Evolutionary conservation across 2,888 invertebrate genomes (phyloP), one percentile per base, ranked within the genome.

Genomic region (Epistrophella euchroma): DNA sequence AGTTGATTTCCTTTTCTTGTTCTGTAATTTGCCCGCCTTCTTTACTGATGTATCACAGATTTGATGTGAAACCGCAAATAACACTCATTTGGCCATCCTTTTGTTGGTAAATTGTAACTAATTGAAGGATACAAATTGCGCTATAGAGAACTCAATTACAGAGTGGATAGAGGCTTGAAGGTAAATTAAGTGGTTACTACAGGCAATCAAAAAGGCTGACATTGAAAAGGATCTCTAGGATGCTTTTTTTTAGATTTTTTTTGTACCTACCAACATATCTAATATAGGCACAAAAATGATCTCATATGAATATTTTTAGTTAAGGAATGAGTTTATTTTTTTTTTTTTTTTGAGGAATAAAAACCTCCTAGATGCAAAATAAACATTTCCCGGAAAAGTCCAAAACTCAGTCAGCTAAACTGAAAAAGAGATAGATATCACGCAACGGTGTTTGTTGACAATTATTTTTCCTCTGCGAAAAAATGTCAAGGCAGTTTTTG

Each of bases 1-100:
- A 40, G 64, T 76, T 75, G 76, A 76, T 82, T 84, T 83, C 78
- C 70, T 78, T 78, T 83, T 83, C 83, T 83, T 74, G 78, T 83
- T 78, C 60, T 47, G 28, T 75, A 74, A 79, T 84, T 84, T 79
- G 40, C 19, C 40, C 58, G 25, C 45, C 43, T 60, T 7, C 74
- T 28, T 28, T 0, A 52, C 4, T 35, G 25, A 4, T 25, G 32
- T 10, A 50, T 73, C 68, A 72, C 28, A 32, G 60, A 55, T 62
- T 70, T 62, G 83, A 74, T 50, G 77, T 71, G 75, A 74, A 68
- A 75, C 70, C 70, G 32, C 74, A 75, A 75, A 81, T 80, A 74
- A 73, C 60, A 73, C 58, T 60, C 50, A 72, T 79, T 75, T 68
- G 66, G 15, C 10, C 66, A 68, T 68, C 50, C 22, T 22, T 50